Percentiles rank a stretch among this genome's conserved stretches.
Evolutionary conservation across 2,888 invertebrate species (phyloP).

Genomic region (Pachycephus smyrnensis): DNA sequence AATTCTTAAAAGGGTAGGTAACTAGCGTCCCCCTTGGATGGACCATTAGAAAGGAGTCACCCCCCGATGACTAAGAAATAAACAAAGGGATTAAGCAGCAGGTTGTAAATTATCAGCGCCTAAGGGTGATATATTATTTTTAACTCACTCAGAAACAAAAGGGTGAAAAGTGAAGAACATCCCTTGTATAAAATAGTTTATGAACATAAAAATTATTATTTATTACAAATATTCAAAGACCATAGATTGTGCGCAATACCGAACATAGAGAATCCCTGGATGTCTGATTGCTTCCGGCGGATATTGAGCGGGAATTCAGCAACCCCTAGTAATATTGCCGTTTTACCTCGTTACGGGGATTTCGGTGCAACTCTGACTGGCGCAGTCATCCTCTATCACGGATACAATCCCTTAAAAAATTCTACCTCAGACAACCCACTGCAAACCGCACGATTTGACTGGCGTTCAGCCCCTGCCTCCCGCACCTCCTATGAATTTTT

Average conservation of each 20-base stretch:
- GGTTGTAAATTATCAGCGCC: neutral
- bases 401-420: neutral
- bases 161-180: neutral
- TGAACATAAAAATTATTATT: neutral
- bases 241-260: neutral
- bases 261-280: neutral
- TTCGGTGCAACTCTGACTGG: neutral
- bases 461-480: neutral
- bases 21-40: neutral
- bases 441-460: neutral
- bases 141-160: neutral
- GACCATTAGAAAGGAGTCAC: neutral
- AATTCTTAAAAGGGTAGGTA: neutral
- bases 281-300: slow-evolving; percentile 55
- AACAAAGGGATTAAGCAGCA: neutral
- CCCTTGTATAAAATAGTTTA: neutral
- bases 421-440: neutral
- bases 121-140: neutral
- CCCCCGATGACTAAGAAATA: neutral
- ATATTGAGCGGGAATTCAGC: slow-evolving; percentile 52
- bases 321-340: slow-evolving; percentile 52
- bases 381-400: neutral
- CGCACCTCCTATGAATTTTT: neutral
- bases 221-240: neutral
- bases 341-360: slow-evolving; percentile 42